Percentiles rank a stretch among this genome's conserved stretches.
phyloP scores from a whole-genome alignment of 2,888 invertebrate genomes.

The Pteria penguin region DNA sequence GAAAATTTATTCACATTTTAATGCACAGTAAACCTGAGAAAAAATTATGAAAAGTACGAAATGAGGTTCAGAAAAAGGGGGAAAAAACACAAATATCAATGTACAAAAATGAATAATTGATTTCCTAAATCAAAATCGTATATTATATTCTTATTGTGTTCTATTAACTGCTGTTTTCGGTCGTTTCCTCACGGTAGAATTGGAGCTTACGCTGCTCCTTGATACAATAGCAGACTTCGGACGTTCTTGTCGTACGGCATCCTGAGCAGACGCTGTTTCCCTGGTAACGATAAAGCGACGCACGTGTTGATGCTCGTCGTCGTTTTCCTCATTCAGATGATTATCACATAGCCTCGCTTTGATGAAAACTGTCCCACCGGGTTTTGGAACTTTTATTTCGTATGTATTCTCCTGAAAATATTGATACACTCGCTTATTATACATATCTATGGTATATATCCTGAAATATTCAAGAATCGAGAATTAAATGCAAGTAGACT shows the following conservation, averaged over 20 bases:
- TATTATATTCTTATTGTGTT: too few species aligned
- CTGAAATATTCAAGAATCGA: too few species aligned
- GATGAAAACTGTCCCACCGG: conserved; percentile 77
- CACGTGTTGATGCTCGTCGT: conserved; percentile 68
- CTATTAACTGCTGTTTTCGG: neutral
- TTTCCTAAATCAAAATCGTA: too few species aligned
- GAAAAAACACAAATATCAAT: too few species aligned
- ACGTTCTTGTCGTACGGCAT: neutral
- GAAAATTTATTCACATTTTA: too few species aligned
- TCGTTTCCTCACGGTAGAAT: neutral
- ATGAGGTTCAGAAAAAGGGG: too few species aligned
- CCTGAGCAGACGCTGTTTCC: conserved; percentile 10
- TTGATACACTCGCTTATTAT: too few species aligned
- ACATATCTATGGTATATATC: too few species aligned
- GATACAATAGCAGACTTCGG: neutral
- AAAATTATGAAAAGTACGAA: too few species aligned
- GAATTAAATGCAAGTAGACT: too few species aligned
- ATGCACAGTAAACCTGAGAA: too few species aligned
- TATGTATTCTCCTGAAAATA: conserved; percentile 27
- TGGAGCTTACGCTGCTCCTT: neutral
- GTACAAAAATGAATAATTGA: too few species aligned
- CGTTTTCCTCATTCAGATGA: conserved; percentile 46
- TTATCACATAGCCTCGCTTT: conserved; percentile 64
- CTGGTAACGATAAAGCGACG: conserved; percentile 66
- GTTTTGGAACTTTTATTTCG: conserved; percentile 68